A percentile compares a stretch with the other conserved stretches of the same genome.
These are phyloP conservation scores for Actinia tenebrosa DNA, from an alignment of 64 coral and sea anemone genomes.

Conservation along the genomic window DNA sequence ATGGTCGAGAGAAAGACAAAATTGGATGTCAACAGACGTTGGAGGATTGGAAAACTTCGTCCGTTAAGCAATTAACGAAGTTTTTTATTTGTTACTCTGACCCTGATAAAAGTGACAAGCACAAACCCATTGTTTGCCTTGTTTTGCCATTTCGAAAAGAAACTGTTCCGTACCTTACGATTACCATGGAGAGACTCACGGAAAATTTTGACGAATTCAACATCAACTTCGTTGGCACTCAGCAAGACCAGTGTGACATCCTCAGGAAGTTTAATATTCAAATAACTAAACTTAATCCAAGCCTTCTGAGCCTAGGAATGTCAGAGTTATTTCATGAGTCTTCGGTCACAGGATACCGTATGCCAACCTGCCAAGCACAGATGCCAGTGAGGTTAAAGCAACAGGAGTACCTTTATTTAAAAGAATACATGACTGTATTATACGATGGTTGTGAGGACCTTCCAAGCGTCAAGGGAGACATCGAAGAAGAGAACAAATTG, in stretches of 20 bases:
- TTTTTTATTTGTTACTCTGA: slow-evolving; percentile 72
- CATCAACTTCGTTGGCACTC: slow-evolving; percentile 29
- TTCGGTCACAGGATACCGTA: slow-evolving; percentile 17
- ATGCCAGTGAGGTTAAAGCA: slow-evolving; percentile 6
- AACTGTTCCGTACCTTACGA: slow-evolving; percentile 23
- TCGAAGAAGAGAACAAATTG: slow-evolving; percentile 25
- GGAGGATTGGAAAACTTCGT: slow-evolving; percentile 48
- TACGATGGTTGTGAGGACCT: slow-evolving; percentile 64
- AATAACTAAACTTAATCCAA: slow-evolving; percentile 32
- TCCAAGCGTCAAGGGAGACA: slow-evolving; percentile 15
- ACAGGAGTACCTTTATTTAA: slow-evolving; percentile 57
- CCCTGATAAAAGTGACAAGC: slow-evolving; percentile 74
- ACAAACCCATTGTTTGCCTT: slow-evolving; percentile 55
- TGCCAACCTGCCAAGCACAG: slow-evolving; percentile 68
- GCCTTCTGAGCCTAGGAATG: slow-evolving; percentile 35
- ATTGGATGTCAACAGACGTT: slow-evolving; percentile 27
- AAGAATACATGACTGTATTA: slow-evolving; percentile 62
- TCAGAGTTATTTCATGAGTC: slow-evolving; percentile 23
- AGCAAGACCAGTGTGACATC: not conserved
- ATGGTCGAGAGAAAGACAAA: slow-evolving; percentile 56
- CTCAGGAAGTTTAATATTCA: not conserved
- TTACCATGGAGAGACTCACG: slow-evolving; percentile 41
- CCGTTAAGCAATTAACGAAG: slow-evolving; percentile 49
- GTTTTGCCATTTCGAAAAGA: slow-evolving; percentile 46
- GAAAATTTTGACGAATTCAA: slow-evolving; percentile 67